Base-by-base conservation (phyloP, 2,888 invertebrate species). In the Rhamphomyia laevipes region DNA sequence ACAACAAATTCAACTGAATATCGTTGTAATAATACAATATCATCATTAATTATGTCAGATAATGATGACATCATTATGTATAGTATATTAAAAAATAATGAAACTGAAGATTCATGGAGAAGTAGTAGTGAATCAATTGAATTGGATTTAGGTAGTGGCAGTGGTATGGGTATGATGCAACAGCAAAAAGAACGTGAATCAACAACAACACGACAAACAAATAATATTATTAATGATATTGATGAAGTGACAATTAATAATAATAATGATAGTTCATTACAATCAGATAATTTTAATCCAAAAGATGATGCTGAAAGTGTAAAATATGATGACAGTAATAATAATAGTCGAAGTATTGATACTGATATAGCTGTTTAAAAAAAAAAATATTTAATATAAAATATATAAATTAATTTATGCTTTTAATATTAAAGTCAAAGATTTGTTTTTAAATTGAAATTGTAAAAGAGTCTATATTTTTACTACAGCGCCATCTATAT, bases 281-380 rank as follows among this genome's bases (percentile, higher is more conserved):
- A 13, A 2, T 23, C 42, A 12, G 27, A 23, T 15, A 21, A 2
- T 27, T 18, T 58, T 31, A 63, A 67, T 60, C 67, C 67, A 35
- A 67, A 67, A 53, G 56, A 61, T 30, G 66, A 67, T 56, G 66
- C 58, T 5, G 67, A 67, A 54, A 67, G 67, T 49, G 56, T 67
- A 4, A 67, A 67, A 51, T 46, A 62, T 16, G 57, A 66, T 21
- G 21, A 27, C 9, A 9, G 9, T 9, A 27, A 9, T 27, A 27
- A 27, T 27, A 27, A 27, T 27, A 27, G 23, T 27, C 23, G 23
- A 27, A 27, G 7, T 27, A 9, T 27, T 27, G 21, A 21, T 21
- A 21, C 3, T 21, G 21, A n/a, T n/a, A n/a, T 21, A 21, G 5
- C 21, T 21, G 21, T 21, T 21, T 21, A 21, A 21, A 21, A 4